Percentiles rank a stretch among this genome's conserved stretches.
These are phyloP conservation scores for Micromys minutus DNA, from an alignment of 2,113 vertebrate species.

Conservation along the genomic window DNA sequence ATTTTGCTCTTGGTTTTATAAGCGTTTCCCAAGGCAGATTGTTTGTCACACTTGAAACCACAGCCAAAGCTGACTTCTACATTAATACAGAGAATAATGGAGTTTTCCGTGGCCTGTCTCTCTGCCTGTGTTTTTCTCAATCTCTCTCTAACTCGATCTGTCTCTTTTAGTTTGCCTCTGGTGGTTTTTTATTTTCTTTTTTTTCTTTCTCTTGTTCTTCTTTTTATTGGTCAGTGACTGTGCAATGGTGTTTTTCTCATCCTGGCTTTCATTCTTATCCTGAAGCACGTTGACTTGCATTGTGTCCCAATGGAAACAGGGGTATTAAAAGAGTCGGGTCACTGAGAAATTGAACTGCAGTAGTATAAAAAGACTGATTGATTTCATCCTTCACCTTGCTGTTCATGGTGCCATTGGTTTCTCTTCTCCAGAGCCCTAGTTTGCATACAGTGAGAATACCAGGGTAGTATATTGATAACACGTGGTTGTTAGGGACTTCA, in stretches of 20 bases:
- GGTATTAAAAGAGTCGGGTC: background rate
- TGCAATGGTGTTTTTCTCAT: background rate
- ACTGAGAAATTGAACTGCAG: constrained; percentile 44
- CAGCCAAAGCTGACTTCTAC: background rate
- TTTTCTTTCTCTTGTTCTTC: background rate
- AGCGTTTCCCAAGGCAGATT: background rate
- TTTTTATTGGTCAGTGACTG: background rate
- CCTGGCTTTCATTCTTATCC: constrained; percentile 37
- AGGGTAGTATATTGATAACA: background rate
- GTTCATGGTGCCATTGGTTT: constrained; percentile 15
- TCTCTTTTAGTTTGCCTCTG: constrained; percentile 49
- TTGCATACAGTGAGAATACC: constrained; percentile 22
- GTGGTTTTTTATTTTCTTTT: background rate
- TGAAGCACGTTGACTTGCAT: constrained; percentile 1
- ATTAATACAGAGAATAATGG: constrained; percentile 61
- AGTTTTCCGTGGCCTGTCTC: constrained; percentile 26
- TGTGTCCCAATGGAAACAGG: background rate
- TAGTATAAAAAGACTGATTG: background rate
- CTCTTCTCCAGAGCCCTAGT: background rate
- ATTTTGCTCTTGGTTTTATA: constrained; percentile 48
- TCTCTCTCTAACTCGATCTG: constrained; percentile 50
- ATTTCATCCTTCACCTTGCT: constrained; percentile 38
- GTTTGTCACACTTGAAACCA: constrained; percentile 51
- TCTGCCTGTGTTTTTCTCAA: constrained; percentile 47
- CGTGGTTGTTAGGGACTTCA: constrained; percentile 18